Conservation (phyloP, 2,797 vertebrate species). For the Aythya fuligula region DNA sequence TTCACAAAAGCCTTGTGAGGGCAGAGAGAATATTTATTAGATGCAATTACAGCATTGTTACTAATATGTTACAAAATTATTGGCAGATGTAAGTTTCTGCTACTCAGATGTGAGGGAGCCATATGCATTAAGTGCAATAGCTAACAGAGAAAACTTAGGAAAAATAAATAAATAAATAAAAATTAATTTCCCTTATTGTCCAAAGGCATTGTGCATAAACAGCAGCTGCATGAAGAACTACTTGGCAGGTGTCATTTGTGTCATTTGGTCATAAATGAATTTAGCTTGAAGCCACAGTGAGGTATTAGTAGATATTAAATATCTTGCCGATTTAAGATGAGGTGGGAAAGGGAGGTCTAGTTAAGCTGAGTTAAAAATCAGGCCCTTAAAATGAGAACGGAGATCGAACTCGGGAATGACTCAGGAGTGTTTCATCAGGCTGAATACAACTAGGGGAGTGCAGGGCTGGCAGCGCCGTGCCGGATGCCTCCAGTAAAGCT, state of each 20-base stretch:
- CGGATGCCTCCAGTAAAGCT: not conserved
- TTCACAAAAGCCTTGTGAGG: conserved; percentile 35
- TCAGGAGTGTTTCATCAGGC: not conserved
- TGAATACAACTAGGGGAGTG: not conserved
- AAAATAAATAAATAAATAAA: no score
- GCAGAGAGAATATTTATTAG: conserved; percentile 19
- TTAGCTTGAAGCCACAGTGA: not conserved
- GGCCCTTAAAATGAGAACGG: not conserved
- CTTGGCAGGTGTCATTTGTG: not conserved
- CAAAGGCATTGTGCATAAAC: not conserved
- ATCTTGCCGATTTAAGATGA: not conserved
- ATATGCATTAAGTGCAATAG: not conserved
- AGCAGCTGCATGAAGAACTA: not conserved
- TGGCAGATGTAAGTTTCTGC: not conserved
- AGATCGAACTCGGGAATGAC: not conserved
- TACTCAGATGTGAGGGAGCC: not conserved
- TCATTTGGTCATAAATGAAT: not conserved
- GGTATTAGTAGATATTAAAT: not conserved
- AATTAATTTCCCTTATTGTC: not conserved
- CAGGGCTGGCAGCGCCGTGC: not conserved
- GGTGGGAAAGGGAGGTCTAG: not conserved
- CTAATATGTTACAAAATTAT: conserved; percentile 15
- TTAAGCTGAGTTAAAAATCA: not conserved
- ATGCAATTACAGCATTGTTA: not conserved
- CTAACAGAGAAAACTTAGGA: not conserved